A percentile compares a stretch with the other conserved stretches of the same genome.
Evolutionary conservation across 1,140 invertebrate species (phyloP).

Genomic region (Euura saliciscinereae): DNA sequence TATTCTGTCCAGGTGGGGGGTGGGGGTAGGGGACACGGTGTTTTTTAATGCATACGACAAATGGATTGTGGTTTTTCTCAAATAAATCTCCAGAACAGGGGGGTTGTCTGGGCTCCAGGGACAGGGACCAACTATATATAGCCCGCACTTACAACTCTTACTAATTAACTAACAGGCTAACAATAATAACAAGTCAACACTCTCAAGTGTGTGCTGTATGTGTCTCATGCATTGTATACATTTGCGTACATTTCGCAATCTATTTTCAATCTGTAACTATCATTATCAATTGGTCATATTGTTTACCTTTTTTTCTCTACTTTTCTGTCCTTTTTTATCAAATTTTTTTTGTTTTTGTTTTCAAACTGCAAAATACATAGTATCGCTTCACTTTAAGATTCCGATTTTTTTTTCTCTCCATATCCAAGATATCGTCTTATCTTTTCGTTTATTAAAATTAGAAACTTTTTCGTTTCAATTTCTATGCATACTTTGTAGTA

Average conservation of each 20-base stretch:
- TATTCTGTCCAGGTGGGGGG: slow-evolving; percentile 15
- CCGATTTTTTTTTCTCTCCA: neutral
- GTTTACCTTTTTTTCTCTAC: slow-evolving; percentile 24
- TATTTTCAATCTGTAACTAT: slow-evolving; percentile 55
- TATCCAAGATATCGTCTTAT: neutral
- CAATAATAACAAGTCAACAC: slow-evolving; percentile 63
- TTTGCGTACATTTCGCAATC: slow-evolving; percentile 28
- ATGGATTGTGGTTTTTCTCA: slow-evolving; percentile 24
- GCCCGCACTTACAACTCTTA: slow-evolving; percentile 62
- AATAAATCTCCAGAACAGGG: slow-evolving; percentile 60
- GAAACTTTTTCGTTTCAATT: too few species aligned
- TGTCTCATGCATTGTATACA: slow-evolving; percentile 51
- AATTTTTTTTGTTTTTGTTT: slow-evolving; percentile 6
- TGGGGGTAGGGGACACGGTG: slow-evolving; percentile 8
- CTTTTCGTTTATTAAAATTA: neutral
- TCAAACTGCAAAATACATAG: slow-evolving; percentile 20
- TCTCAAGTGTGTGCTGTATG: slow-evolving; percentile 56
- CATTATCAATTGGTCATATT: slow-evolving; percentile 53
- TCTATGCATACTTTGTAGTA: neutral
- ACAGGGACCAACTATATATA: slow-evolving; percentile 59
- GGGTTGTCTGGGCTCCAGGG: slow-evolving; percentile 60
- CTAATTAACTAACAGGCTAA: slow-evolving; percentile 64
- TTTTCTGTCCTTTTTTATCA: neutral
- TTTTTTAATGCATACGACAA: neutral
- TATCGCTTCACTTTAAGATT: neutral